phyloP scores from a whole-genome alignment of 1,140 invertebrate species.

The Zaprionus inermis region DNA sequence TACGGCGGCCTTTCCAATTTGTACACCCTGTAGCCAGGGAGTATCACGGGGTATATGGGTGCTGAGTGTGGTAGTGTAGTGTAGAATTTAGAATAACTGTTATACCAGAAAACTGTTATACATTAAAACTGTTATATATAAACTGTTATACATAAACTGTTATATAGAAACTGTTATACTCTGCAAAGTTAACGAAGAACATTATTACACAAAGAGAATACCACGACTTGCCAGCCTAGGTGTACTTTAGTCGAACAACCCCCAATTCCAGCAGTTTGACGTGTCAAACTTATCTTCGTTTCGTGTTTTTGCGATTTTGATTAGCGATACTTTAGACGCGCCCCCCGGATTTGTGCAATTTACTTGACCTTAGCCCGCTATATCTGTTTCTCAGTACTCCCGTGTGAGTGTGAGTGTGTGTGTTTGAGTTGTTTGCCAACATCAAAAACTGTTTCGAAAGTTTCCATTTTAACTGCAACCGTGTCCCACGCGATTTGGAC shows the following conservation, averaged over 20 bases:
- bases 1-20: conserved; percentile 66
- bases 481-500: conserved; percentile 33
- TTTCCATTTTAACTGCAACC: conserved; percentile 27
- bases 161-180: not conserved
- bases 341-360: conserved; percentile 55
- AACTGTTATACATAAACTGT: not conserved
- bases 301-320: conserved; percentile 36
- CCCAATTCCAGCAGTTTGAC: not conserved
- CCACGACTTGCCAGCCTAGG: not conserved
- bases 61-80: not conserved
- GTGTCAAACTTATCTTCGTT: conserved; percentile 29
- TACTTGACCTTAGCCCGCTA: conserved; percentile 47
- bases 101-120: not conserved
- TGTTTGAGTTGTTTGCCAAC: conserved; percentile 49
- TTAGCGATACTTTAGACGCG: conserved; percentile 48
- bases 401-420: not conserved
- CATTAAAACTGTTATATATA: too few relatives aligned
- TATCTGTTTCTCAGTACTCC: not conserved
- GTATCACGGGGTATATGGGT: not conserved
- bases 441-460: conserved; percentile 51
- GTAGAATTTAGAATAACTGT: not conserved
- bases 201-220: not conserved
- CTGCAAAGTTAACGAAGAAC: not conserved
- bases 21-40: conserved; percentile 33
- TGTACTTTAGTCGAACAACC: not conserved